These are phyloP conservation scores for Teleogryllus oceanicus DNA, from an alignment of 2,888 invertebrate species.

Conservation along the genomic window DNA sequence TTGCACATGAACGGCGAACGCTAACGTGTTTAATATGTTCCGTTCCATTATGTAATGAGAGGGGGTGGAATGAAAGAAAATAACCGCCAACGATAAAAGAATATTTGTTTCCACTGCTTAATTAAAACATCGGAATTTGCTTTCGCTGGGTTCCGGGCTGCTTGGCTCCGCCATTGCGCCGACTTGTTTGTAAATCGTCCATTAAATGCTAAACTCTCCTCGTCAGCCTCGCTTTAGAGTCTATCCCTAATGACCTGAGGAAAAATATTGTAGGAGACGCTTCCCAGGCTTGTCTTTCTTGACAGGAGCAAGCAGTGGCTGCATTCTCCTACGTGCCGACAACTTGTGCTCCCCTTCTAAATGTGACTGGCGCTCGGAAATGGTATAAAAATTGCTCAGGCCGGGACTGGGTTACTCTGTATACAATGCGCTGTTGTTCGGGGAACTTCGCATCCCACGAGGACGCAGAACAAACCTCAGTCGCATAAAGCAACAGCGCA, in stretches of 20 bases:
- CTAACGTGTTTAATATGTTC: conserved; percentile 7
- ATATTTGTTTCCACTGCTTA: neutral
- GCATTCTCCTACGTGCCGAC: neutral
- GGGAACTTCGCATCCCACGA: neutral
- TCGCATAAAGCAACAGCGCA: too few species aligned
- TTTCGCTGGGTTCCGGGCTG: too few species aligned
- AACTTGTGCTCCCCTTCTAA: neutral
- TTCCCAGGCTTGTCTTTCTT: neutral
- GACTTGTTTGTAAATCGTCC: neutral
- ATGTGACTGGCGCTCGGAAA: neutral
- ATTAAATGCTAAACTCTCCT: neutral
- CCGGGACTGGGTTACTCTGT: neutral
- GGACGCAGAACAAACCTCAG: neutral
- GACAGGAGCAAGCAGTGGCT: too few species aligned
- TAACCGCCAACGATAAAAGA: neutral
- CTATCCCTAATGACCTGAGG: neutral
- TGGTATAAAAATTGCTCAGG: neutral
- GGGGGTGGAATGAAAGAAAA: neutral
- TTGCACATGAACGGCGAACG: neutral
- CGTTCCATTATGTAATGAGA: conserved; percentile 18
- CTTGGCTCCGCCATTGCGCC: neutral
- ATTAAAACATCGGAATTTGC: too few species aligned
- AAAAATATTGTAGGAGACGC: neutral
- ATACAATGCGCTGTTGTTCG: neutral
- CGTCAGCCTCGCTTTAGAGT: neutral